Base-by-base conservation (phyloP, 2,113 vertebrate species). In the Saiga tatarica region DNA sequence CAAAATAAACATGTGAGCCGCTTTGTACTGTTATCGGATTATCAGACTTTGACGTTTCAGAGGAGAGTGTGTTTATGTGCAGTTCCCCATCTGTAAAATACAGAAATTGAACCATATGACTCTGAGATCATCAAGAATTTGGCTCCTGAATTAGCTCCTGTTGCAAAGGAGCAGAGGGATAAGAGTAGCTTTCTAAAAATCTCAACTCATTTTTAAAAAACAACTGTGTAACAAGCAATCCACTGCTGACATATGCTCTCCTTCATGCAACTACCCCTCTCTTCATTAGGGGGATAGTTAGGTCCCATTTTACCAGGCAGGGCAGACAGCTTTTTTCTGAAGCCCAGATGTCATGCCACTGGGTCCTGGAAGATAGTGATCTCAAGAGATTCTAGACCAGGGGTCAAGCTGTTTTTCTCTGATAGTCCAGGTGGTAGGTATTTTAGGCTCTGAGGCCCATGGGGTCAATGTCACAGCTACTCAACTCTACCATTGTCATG, bases 101-200 rank as follows among this genome's bases (percentile, higher is more conserved):
- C 88, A 82, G 67, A 84, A 84, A 88, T 57, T 52, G 62, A 64
- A 13, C 71, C 42, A 1, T 3, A 25, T 45, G 74, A 87, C n/a
- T 64, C 86, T 90, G 85, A 94, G 78, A 45, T 86, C 87, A 87
- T 60, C 57, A 67, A 60, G 89, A 50, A 33, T 86, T 74, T 7
- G 28, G 47, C 52, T 53, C 60, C 57, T 19, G 42, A 90, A 36
- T 84, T 67, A 89, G 59, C 26, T 50, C 59, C 47, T 33, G 1
- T 60, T 57, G 25, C 91, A 47, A 30, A 83, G 30, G 25, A 52
- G 12, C 9, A 17, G 4, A 9, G 17, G 16, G 28, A 23, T 4
- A 17, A 7, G 50, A 60, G 7, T n/a, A 5, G 17, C 64, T 93
- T 94, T 67, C 81, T 85, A 59, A 74, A 39, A 94, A 60, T 85